phyloP scores from a whole-genome alignment of 92 coral and sea anemone species.

The Paragorgia papillata region DNA sequence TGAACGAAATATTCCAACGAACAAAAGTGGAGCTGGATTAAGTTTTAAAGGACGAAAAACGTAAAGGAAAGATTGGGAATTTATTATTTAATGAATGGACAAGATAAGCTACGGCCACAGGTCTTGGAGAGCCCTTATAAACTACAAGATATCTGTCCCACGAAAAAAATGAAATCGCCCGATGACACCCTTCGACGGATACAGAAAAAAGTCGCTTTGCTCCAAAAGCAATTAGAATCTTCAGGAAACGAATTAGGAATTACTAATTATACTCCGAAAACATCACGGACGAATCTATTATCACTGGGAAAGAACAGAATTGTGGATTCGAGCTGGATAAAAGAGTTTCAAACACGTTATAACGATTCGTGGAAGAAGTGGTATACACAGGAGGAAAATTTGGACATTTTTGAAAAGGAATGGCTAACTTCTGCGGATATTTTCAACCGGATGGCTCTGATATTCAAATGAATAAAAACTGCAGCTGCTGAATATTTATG shows the following conservation, averaged over 20 bases:
- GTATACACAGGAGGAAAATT: background rate
- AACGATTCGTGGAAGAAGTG: background rate
- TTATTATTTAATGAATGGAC: background rate
- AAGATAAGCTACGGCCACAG: slow-evolving; percentile 19
- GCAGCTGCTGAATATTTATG: background rate
- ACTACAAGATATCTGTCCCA: slow-evolving; percentile 34
- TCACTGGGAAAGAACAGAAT: background rate
- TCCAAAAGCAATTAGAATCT: background rate
- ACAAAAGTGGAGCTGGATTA: too few relatives aligned
- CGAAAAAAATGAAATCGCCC: slow-evolving; percentile 14
- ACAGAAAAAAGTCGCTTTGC: slow-evolving; percentile 30
- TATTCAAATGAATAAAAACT: slow-evolving; percentile 14
- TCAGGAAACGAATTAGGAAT: slow-evolving; percentile 7
- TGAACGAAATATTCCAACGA: too few relatives aligned
- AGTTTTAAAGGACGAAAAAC: background rate
- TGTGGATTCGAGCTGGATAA: background rate
- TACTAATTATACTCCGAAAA: too few relatives aligned
- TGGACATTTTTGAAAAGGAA: slow-evolving; percentile 10
- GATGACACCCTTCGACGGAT: slow-evolving; percentile 37
- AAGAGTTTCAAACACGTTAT: slow-evolving; percentile 23
- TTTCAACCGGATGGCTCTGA: slow-evolving; percentile 14
- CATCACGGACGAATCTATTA: background rate
- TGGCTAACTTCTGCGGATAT: slow-evolving; percentile 20
- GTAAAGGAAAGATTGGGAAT: background rate
- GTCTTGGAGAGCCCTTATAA: slow-evolving; percentile 27